Evolutionary conservation across 2,113 vertebrate genomes (phyloP).

Genomic region (Monarcha castaneiventris): DNA sequence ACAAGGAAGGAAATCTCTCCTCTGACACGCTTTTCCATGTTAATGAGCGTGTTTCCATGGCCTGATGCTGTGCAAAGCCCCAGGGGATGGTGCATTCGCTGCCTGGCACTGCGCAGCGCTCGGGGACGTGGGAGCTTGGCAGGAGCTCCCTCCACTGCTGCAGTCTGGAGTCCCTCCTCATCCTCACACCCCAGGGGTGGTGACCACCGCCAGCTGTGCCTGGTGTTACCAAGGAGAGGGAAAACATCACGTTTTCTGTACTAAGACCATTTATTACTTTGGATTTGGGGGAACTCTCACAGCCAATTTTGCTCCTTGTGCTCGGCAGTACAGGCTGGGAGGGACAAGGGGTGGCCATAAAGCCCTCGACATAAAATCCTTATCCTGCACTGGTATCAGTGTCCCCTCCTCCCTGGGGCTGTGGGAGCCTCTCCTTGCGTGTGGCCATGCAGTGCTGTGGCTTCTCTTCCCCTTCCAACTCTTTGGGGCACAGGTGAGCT

Average conservation of each 20-base stretch:
- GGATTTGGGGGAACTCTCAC: not conserved
- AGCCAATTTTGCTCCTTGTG: not conserved
- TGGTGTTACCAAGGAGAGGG: not conserved
- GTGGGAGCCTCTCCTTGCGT: not conserved
- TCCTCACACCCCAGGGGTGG: not conserved
- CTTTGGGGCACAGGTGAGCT: fast-evolving
- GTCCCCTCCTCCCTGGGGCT: not conserved
- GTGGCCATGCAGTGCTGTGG: fast-evolving
- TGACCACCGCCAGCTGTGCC: fast-evolving
- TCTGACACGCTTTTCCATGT: not conserved
- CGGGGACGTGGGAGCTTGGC: not conserved
- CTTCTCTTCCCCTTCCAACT: not conserved
- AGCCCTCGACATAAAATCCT: not conserved
- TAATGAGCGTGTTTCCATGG: not conserved
- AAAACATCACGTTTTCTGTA: not conserved
- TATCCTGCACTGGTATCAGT: too few species aligned
- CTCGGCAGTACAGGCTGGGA: fast-evolving
- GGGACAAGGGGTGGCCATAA: not conserved
- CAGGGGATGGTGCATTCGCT: not conserved
- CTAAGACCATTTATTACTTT: not conserved
- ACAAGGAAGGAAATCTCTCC: not conserved
- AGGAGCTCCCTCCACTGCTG: not conserved
- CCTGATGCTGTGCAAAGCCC: not conserved
- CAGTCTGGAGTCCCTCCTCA: not conserved
- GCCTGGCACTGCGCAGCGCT: fast-evolving